phyloP scores from a whole-genome alignment of 2,797 vertebrate species.

The Pagetopsis macropterus region DNA sequence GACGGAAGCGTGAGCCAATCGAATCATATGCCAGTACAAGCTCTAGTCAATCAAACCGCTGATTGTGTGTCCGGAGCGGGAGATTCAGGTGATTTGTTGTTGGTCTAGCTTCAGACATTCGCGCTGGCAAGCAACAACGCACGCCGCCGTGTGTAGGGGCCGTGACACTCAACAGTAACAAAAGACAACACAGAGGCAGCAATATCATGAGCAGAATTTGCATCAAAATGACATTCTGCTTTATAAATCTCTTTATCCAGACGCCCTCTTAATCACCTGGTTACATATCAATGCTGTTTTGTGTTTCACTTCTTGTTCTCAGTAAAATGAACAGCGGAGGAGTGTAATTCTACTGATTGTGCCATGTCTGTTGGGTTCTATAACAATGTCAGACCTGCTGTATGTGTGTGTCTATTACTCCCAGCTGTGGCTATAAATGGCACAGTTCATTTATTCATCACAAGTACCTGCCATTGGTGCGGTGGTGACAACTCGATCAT shows the following conservation, averaged over 20 bases:
- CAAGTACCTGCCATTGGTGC: background rate
- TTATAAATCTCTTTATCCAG: background rate
- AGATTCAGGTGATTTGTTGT: too few relatives aligned
- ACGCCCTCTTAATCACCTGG: background rate
- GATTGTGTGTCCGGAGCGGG: too few relatives aligned
- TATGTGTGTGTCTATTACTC: slow-evolving; percentile 11
- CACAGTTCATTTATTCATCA: slow-evolving; percentile 11
- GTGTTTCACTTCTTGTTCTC: background rate
- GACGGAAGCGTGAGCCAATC: too few relatives aligned
- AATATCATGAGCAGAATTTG: background rate
- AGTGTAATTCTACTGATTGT: background rate
- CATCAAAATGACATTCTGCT: background rate
- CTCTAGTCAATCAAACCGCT: too few relatives aligned
- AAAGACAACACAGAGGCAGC: background rate
- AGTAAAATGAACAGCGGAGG: background rate
- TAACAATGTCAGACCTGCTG: slow-evolving; percentile 7
- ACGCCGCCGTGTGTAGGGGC: too few relatives aligned
- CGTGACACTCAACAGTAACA: background rate
- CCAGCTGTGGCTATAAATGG: slow-evolving; percentile 9
- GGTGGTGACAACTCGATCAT: background rate
- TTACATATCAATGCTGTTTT: background rate
- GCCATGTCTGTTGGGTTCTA: slow-evolving; percentile 2
- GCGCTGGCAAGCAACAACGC: too few relatives aligned
- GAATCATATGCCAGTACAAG: too few relatives aligned
- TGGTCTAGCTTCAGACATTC: too few relatives aligned